Conservation (phyloP, 2,113 vertebrate genomes). For the Tiliqua scincoides region DNA sequence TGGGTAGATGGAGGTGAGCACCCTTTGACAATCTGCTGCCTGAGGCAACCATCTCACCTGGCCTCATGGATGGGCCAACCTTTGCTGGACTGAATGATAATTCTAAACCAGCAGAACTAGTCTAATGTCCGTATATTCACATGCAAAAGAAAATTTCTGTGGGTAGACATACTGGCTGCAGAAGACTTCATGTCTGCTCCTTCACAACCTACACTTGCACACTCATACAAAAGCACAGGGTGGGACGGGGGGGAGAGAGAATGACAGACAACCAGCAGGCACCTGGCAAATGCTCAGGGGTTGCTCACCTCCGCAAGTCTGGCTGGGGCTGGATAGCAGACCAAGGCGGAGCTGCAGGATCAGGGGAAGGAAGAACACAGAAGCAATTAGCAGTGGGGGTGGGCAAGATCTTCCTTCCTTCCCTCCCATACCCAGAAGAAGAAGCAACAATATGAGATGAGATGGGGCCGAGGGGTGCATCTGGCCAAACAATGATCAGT, state of each 20-base stretch:
- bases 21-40: no score
- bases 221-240: not conserved
- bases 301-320: constrained; percentile 3
- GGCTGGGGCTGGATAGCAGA: not conserved
- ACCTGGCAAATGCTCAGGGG: not conserved
- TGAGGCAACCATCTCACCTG: no score
- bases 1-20: no score
- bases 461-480: no score
- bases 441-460: no score
- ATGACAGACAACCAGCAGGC: not conserved
- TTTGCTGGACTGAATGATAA: no score
- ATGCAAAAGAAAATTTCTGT: not conserved
- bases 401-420: not conserved
- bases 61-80: no score
- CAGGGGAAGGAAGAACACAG: no score
- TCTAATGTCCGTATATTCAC: not conserved
- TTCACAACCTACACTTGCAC: not conserved
- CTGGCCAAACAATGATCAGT: not conserved
- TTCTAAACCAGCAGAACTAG: not conserved
- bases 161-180: not conserved
- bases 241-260: no score
- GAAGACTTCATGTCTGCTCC: not conserved
- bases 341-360: not conserved
- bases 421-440: not conserved
- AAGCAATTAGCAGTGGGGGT: not conserved